phyloP scores from a whole-genome alignment of 1,140 invertebrate species.

The Helicorthomorpha holstii region DNA sequence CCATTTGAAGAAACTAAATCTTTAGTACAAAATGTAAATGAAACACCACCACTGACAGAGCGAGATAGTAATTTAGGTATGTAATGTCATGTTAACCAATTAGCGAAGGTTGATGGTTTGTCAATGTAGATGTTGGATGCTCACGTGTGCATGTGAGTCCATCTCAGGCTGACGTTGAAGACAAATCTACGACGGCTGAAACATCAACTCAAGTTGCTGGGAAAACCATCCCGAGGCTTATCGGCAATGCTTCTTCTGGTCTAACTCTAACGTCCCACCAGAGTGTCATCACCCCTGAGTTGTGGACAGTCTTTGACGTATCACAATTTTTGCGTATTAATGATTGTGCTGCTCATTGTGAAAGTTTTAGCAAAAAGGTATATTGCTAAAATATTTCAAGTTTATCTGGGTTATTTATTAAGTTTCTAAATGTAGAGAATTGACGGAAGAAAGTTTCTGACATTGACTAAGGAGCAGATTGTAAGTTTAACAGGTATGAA shows the following conservation, averaged over 20 bases:
- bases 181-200: neutral
- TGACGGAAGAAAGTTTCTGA: conserved; percentile 58
- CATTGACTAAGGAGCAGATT: conserved; percentile 72
- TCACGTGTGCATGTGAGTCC: too few relatives aligned
- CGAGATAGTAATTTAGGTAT: too few relatives aligned
- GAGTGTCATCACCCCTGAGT: conserved; percentile 28
- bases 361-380: conserved; percentile 59
- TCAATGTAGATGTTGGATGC: too few relatives aligned
- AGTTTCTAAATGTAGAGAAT: conserved; percentile 40
- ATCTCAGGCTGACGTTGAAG: too few relatives aligned
- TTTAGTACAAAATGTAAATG: too few relatives aligned
- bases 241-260: neutral
- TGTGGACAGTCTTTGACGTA: conserved; percentile 69
- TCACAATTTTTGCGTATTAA: conserved; percentile 72
- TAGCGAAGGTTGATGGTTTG: too few relatives aligned
- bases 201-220: neutral
- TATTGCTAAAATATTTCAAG: conserved; percentile 14
- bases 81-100: too few relatives aligned
- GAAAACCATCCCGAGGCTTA: conserved; percentile 9
- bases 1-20: too few relatives aligned
- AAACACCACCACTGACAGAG: too few relatives aligned
- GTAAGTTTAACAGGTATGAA: conserved; percentile 77
- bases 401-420: neutral
- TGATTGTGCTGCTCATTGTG: conserved; percentile 73
- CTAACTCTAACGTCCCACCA: conserved; percentile 1